Percentiles rank a stretch among this genome's conserved stretches.
Evolutionary conservation across 2,113 vertebrate genomes (phyloP).

Genomic region (Python bivittatus): DNA sequence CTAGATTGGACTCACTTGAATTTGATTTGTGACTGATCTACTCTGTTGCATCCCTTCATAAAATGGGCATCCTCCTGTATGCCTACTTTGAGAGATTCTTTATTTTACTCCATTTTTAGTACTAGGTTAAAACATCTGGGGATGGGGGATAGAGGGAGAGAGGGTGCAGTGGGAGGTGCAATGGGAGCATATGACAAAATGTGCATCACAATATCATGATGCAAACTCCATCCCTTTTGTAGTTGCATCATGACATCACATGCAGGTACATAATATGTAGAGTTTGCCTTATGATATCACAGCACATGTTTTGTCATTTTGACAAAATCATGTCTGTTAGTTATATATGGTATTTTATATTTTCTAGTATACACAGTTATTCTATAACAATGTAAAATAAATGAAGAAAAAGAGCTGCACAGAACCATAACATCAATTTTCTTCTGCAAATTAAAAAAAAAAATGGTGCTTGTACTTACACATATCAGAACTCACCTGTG

Average conservation of each 20-base stretch:
- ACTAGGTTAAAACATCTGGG: background rate
- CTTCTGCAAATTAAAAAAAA: background rate
- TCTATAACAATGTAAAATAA: background rate
- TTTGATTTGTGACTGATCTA: background rate
- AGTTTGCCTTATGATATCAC: no score
- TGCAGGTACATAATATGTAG: no score
- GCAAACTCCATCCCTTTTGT: no score
- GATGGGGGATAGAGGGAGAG: no score
- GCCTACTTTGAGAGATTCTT: background rate
- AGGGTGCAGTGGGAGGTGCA: no score
- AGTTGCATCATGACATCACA: no score
- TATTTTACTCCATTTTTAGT: background rate
- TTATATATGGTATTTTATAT: slow-evolving; percentile 6
- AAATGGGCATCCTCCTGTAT: background rate
- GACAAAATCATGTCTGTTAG: no score
- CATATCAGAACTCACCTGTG: no score
- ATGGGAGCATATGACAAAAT: no score
- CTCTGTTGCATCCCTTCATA: background rate
- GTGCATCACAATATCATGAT: no score
- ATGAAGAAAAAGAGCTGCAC: background rate
- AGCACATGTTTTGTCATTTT: no score
- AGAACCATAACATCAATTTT: background rate
- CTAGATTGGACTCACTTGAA: background rate
- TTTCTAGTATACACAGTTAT: background rate
- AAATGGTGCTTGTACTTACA: no score